Conservation (phyloP, 2,797 vertebrate genomes). For the Chaetophractus vellerosus region DNA sequence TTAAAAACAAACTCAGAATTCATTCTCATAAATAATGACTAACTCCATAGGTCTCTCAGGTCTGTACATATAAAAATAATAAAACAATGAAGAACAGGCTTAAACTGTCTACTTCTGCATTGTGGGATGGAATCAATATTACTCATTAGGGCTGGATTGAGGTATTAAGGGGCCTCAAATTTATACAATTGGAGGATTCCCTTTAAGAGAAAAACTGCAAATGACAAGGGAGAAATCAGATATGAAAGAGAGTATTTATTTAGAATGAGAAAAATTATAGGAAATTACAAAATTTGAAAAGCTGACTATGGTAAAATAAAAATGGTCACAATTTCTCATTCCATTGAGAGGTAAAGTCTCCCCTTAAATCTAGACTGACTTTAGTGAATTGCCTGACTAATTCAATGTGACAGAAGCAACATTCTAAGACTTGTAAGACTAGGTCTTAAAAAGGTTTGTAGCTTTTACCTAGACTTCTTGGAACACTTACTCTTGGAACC, state of each 20-base stretch:
- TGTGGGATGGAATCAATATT: neutral
- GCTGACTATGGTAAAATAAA: neutral
- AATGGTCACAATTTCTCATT: neutral
- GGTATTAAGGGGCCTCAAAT: neutral
- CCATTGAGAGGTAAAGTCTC: neutral
- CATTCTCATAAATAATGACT: neutral
- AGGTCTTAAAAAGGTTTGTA: neutral
- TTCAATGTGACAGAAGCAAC: neutral
- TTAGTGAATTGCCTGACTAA: neutral
- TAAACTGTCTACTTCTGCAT: neutral
- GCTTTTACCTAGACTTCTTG: neutral
- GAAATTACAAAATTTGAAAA: neutral
- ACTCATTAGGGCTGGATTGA: neutral
- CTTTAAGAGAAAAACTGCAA: slow-evolving; percentile 34
- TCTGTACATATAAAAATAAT: neutral
- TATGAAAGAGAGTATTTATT: neutral
- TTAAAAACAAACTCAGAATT: slow-evolving; percentile 32
- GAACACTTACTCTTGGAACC: neutral
- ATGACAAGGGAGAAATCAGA: neutral
- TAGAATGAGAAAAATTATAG: slow-evolving; percentile 22
- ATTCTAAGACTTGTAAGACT: neutral
- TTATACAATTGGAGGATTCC: neutral
- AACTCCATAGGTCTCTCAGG: neutral
- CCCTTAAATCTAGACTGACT: neutral
- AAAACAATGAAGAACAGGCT: neutral